These are phyloP conservation scores for Epinephelus cyanopodus DNA, from an alignment of 2,113 vertebrate species.

Conservation along the genomic window DNA sequence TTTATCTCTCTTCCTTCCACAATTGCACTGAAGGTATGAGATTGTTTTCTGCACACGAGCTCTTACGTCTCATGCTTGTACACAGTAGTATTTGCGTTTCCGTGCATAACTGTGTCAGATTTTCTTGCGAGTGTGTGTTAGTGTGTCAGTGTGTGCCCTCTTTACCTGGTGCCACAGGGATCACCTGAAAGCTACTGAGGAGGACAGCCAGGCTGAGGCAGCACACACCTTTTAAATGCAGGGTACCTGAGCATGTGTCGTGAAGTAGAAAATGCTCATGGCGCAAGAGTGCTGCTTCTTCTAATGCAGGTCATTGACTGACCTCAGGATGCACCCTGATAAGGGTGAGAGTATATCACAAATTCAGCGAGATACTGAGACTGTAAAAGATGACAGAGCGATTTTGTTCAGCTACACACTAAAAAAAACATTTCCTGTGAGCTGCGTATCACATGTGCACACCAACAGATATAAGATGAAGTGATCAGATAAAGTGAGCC, in stretches of 20 bases:
- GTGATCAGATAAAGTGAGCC: not conserved
- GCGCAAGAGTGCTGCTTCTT: not conserved
- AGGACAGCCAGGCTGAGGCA: slow-evolving; percentile 5
- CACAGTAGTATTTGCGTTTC: slow-evolving; percentile 66
- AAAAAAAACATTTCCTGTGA: not conserved
- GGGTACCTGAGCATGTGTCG: not conserved
- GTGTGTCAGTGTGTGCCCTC: slow-evolving; percentile 85
- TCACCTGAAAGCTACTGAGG: slow-evolving; percentile 43
- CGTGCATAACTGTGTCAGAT: slow-evolving; percentile 82
- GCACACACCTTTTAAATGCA: not conserved
- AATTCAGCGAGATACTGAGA: not conserved
- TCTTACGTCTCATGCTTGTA: slow-evolving; percentile 4
- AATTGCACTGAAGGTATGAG: slow-evolving; percentile 16
- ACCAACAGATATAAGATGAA: not conserved
- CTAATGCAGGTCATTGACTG: not conserved
- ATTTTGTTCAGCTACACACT: slow-evolving; percentile 1
- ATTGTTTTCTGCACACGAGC: not conserved
- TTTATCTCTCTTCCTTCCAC: slow-evolving; percentile 25
- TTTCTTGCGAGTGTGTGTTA: slow-evolving; percentile 80
- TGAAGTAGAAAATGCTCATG: not conserved
- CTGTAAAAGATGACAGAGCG: not conserved
- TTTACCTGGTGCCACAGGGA: slow-evolving; percentile 75
- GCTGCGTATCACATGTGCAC: not conserved
- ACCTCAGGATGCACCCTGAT: slow-evolving; percentile 36
- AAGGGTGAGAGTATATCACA: slow-evolving; percentile 13